Percentiles rank a stretch among this genome's conserved stretches.
Conservation (phyloP, 2,888 invertebrate genomes). For the Netelia fuscicornis region DNA sequence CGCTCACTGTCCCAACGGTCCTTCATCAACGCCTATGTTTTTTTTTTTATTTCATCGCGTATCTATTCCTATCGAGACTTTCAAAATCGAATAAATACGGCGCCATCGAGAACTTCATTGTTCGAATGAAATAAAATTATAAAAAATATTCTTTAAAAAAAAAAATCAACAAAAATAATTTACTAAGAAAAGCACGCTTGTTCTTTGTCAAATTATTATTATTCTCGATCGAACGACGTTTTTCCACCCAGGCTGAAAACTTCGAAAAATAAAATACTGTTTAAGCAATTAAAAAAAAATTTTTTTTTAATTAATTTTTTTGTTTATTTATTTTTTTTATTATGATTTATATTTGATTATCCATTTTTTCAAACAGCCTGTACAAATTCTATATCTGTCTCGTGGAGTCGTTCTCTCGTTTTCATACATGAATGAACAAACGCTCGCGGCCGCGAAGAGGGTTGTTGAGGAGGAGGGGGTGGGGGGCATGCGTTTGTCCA, state of each 20-base stretch:
- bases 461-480: background rate
- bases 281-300: background rate
- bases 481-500: conserved; percentile 35
- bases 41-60: background rate
- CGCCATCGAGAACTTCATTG: no score
- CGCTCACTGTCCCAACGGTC: conserved; percentile 8
- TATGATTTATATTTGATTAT: background rate
- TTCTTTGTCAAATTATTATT: background rate
- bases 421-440: conserved; percentile 37
- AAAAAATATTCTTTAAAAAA: background rate
- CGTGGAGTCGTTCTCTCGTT: conserved; percentile 25
- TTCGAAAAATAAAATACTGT: background rate
- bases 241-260: no score
- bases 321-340: background rate
- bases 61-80: background rate
- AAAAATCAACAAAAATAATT: background rate
- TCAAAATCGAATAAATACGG: background rate
- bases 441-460: background rate
- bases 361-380: background rate
- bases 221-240: background rate
- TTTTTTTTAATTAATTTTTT: background rate
- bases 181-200: background rate
- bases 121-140: no score
- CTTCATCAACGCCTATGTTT: background rate
- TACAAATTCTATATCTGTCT: conserved; percentile 6